Percentiles rank a stretch among this genome's conserved stretches.
phyloP scores from a whole-genome alignment of 35 echinoderm and acorn worm genomes.

The Ophiothrix spiculata region DNA sequence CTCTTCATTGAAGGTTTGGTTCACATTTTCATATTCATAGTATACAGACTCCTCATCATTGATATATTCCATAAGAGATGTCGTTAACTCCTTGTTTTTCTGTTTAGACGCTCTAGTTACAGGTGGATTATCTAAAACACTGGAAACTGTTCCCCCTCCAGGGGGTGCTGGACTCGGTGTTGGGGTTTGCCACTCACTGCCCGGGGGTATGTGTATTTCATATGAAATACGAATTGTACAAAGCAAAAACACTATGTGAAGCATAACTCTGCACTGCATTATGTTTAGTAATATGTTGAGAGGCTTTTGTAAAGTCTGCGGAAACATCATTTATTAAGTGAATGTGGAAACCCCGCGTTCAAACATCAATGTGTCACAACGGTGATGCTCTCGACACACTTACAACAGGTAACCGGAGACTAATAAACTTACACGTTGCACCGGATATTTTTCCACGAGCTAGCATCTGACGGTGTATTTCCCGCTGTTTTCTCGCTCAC shows the following conservation, averaged over 20 bases:
- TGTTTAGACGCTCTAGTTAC: neutral
- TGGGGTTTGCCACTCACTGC: neutral
- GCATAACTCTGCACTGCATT: neutral
- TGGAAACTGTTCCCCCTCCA: neutral
- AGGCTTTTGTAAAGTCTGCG: neutral
- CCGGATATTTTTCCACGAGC: constrained; percentile 2
- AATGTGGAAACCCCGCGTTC: neutral
- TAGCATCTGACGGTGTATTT: neutral
- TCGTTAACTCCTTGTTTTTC: neutral
- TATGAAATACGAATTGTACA: neutral
- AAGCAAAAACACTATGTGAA: neutral
- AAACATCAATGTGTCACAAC: neutral
- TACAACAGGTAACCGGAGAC: neutral
- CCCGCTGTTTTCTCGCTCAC: neutral
- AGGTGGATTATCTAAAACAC: neutral
- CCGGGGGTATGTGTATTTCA: neutral
- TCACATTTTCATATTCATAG: neutral
- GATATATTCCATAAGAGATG: neutral
- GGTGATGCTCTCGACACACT: neutral
- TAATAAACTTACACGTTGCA: neutral
- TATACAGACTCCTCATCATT: neutral
- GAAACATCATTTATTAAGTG: constrained; percentile 10
- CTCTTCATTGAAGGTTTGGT: neutral
- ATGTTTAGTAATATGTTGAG: neutral
- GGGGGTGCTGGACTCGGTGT: neutral